A percentile compares a stretch with the other conserved stretches of the same genome.
phyloP scores from a whole-genome alignment of 2,888 invertebrate species.

The Euclidia mi region DNA sequence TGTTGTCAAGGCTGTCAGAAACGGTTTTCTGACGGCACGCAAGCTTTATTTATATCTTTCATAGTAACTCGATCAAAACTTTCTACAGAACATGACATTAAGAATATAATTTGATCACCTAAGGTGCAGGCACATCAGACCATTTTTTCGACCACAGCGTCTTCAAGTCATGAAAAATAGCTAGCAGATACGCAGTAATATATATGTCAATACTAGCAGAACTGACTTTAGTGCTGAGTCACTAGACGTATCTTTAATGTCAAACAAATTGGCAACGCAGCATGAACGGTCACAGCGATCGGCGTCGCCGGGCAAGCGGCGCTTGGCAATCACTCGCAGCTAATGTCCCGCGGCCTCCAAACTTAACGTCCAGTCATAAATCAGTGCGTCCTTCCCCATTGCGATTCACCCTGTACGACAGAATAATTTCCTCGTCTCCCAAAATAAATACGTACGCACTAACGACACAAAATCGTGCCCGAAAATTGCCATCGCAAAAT shows the following conservation, averaged over 20 bases:
- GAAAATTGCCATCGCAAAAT: slow-evolving; percentile 51
- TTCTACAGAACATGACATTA: too few relatives aligned
- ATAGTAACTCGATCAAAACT: too few relatives aligned
- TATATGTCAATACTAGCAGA: too few relatives aligned
- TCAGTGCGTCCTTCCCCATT: slow-evolving; percentile 67
- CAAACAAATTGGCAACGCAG: slow-evolving; percentile 22
- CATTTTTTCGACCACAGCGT: too few relatives aligned
- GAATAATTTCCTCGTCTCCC: slow-evolving; percentile 65
- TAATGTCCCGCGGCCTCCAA: slow-evolving; percentile 69
- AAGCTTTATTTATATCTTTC: too few relatives aligned
- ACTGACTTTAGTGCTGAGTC: not conserved
- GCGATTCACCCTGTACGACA: slow-evolving; percentile 60
- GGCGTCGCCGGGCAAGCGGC: slow-evolving; percentile 10
- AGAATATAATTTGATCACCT: too few relatives aligned
- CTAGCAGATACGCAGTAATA: too few relatives aligned
- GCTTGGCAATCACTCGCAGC: slow-evolving; percentile 64
- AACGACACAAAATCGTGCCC: slow-evolving; percentile 54
- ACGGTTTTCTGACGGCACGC: too few relatives aligned
- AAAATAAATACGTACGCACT: slow-evolving; percentile 32
- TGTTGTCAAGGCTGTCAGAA: not conserved
- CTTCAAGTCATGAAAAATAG: too few relatives aligned
- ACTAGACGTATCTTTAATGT: not conserved
- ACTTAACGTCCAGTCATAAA: slow-evolving; percentile 74
- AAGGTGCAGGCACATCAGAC: too few relatives aligned
- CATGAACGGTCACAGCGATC: slow-evolving; percentile 4